Evolutionary conservation across 2,888 invertebrate genomes (phyloP).

Genomic region (Lepidochrysops patricia): DNA sequence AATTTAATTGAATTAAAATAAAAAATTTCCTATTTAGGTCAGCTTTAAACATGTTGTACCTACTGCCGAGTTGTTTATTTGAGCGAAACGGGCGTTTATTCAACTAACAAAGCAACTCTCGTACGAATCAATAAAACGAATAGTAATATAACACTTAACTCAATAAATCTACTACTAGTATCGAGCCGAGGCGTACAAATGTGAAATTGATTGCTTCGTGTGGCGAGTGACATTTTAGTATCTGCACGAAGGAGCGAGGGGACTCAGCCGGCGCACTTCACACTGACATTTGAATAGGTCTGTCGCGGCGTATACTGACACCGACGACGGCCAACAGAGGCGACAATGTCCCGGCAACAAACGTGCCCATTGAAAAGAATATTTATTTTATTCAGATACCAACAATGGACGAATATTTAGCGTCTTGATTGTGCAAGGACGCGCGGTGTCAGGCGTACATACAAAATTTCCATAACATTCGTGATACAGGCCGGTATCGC

Average conservation of each 20-base stretch:
- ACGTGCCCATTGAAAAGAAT: slow-evolving; percentile 65
- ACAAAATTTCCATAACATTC: slow-evolving; percentile 12
- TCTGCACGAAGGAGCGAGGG: slow-evolving; percentile 32
- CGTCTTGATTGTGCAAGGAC: slow-evolving; percentile 49
- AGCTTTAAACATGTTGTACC: background rate
- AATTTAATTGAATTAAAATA: slow-evolving; percentile 1
- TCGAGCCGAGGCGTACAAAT: slow-evolving; percentile 66
- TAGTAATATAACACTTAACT: slow-evolving; percentile 32
- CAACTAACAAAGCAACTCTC: background rate
- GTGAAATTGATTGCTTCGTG: slow-evolving; percentile 73
- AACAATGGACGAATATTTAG: slow-evolving; percentile 22
- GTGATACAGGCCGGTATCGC: background rate
- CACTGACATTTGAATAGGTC: slow-evolving; percentile 72
- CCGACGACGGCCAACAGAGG: slow-evolving; percentile 62
- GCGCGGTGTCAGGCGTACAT: slow-evolving; percentile 13
- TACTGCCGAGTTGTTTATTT: background rate
- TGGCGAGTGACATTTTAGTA: slow-evolving; percentile 71
- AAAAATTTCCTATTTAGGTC: background rate
- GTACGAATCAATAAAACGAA: slow-evolving; percentile 20
- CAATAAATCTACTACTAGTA: slow-evolving; percentile 62
- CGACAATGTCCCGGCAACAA: slow-evolving; percentile 69
- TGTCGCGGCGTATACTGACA: slow-evolving; percentile 70
- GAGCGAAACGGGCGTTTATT: background rate
- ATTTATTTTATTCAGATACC: slow-evolving; percentile 57
- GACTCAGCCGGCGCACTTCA: slow-evolving; percentile 39